Base-by-base conservation (phyloP, 2,113 vertebrate genomes). In the Cynoglossus semilaevis region DNA sequence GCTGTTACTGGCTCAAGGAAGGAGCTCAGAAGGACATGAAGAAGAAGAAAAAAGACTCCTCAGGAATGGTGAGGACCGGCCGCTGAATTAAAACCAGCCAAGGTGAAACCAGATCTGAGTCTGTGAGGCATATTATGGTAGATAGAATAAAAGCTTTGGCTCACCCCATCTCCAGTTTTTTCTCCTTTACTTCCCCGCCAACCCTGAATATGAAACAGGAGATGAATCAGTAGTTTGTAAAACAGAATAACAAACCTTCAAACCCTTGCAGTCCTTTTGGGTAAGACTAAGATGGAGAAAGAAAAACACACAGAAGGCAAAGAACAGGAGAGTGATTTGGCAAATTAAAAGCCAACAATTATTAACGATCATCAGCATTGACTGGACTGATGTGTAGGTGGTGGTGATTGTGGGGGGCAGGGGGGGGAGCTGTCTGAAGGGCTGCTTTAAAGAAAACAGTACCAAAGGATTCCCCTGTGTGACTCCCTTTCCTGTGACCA, bases 91-190 rank as follows among this genome's bases (percentile, higher is more conserved):
- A 82, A 89, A 82, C 69, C 79, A 80, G 58, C 70, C 73, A 81
- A 46, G 22, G 18, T 67, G 83, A 87, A 85, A 86, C 77, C 66
- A 84, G 73, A 85, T 82, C 84, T 84, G 51, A 80, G 76, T 60
- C 72, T 70, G 69, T 37, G 16, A 82, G 79, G 79, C 64, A 70
- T 85, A 86, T 85, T 85, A 83, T 48, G 35, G 72, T 74, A 59
- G 76, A 77, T 48, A 5, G 15, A 77, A 81, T 81, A 79, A 82
- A 83, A 72, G 58, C 76, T 66, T 60, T 4, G 8, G 47, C 37
- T 69, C 61, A 75, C 44, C 70, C 69, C 68, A 69, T 83, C 82
- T 59, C 56, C 67, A 66, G 50, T 75, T 63, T 76, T 81, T 77
- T 85, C 52, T 72, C 64, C 7, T 29, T 35, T 34, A 45, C 7